These are phyloP conservation scores for Ptilodon capucinus DNA, from an alignment of 2,888 invertebrate species.

Conservation along the genomic window DNA sequence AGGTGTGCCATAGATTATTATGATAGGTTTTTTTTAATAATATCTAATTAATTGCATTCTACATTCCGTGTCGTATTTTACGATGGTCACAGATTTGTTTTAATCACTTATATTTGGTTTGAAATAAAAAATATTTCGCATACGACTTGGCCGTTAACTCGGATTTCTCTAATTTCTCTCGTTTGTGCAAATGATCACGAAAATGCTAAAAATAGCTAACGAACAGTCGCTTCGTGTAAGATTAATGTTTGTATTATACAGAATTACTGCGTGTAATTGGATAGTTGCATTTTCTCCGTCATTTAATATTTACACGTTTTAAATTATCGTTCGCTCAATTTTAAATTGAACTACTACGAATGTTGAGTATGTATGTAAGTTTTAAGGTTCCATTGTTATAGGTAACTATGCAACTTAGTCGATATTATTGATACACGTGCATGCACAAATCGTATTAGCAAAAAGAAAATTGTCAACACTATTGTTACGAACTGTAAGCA, in stretches of 20 bases:
- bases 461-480: not conserved
- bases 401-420: not conserved
- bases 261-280: slow-evolving; percentile 22
- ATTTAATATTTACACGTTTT: slow-evolving; percentile 19
- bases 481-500: not conserved
- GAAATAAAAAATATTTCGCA: too few relatives aligned
- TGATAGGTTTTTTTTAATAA: too few relatives aligned
- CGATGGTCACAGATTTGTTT: too few relatives aligned
- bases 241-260: slow-evolving; percentile 24
- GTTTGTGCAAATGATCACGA: slow-evolving; percentile 15
- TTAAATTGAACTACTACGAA: not conserved
- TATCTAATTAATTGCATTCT: too few relatives aligned
- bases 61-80: too few relatives aligned
- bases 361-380: not conserved
- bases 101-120: too few relatives aligned
- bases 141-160: too few relatives aligned
- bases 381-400: not conserved
- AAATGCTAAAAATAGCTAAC: slow-evolving; percentile 11
- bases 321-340: not conserved
- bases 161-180: slow-evolving; percentile 15
- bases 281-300: slow-evolving; percentile 24
- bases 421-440: not conserved
- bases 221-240: slow-evolving; percentile 21
- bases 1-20: not conserved
- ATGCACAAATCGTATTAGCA: not conserved